Evolutionary conservation across 2,888 invertebrate species (phyloP).

Genomic region (Diarsia brunnea): DNA sequence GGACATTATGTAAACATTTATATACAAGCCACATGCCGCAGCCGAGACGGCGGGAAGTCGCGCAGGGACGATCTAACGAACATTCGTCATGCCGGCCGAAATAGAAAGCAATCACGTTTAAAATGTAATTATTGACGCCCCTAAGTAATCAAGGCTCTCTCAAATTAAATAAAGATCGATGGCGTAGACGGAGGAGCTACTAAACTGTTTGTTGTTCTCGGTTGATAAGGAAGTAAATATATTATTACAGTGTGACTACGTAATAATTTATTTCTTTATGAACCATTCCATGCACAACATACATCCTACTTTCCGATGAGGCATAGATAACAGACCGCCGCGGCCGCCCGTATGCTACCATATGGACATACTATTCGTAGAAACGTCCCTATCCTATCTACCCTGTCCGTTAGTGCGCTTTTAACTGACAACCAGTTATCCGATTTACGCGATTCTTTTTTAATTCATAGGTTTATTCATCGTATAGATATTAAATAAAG

Average conservation of each 20-base stretch:
- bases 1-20: slow-evolving; percentile 71
- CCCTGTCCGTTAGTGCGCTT: slow-evolving; percentile 10
- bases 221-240: slow-evolving; percentile 1
- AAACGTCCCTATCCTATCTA: slow-evolving; percentile 5
- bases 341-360: background rate
- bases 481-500: background rate
- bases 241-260: background rate
- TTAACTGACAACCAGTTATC: slow-evolving; percentile 9
- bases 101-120: slow-evolving; percentile 45
- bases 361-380: slow-evolving; percentile 4
- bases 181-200: background rate
- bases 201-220: slow-evolving; percentile 21
- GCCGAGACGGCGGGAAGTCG: slow-evolving; percentile 19
- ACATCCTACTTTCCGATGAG: slow-evolving; percentile 1
- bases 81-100: slow-evolving; percentile 45
- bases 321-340: background rate
- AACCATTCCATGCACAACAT: background rate
- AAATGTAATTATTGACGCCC: slow-evolving; percentile 42
- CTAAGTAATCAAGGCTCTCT: slow-evolving; percentile 33
- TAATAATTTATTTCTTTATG: too few relatives aligned
- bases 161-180: slow-evolving; percentile 33
- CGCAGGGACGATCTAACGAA: slow-evolving; percentile 24
- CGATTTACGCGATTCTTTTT: background rate
- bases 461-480: background rate
- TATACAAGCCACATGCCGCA: slow-evolving; percentile 37